Base-by-base conservation (phyloP, 1,140 invertebrate species). In the Stegodyphus dumicola region DNA sequence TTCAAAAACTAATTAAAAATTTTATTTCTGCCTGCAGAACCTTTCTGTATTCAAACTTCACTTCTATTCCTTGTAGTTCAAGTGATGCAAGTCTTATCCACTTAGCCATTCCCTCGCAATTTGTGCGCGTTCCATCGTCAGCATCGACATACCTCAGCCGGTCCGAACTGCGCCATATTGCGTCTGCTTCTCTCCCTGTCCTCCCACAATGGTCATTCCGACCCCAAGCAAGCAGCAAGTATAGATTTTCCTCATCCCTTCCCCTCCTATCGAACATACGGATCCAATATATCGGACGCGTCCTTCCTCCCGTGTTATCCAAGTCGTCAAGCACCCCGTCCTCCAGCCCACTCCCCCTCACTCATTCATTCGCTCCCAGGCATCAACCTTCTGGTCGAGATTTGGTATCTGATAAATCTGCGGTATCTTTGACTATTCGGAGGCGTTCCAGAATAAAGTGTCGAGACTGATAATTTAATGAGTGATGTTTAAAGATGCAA, bases 171-270 rank as follows among this genome's bases (percentile, higher is more conserved):
- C n/a, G 51, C 9, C 52, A 17, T 54, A 60, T 54, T 33, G 18
- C 66, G 60, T 49, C 51, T 15, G n/a, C 65, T 54, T 33, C 33
- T 33, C 33, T 33, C 33, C 33, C 66, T n/a, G 7, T 48, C 66
- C 56, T 54, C 17, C 17, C 65, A 79, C 77, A 79, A 79, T 70
- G 77, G 77, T 79, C 77, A 79, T 79, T 56, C 77, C 66, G 65
- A 10, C 64, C 77, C 54, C 49, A 18, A 79, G 65, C 11, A 65
- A 33, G 33, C 33, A 33, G 49, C 75, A 49, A 51, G 64, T 77
- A 56, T 15, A 56, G 75, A 48, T 77, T 13, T 51, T 54, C 53
- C 53, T 76, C 53, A 53, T 54, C n/a, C 13, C 18, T 51, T 48
- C 51, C 9, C 17, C 33, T 60, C 54, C 52, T 48, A 56, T 48